Conservation (phyloP, 2,113 vertebrate genomes). For the Thunnus thynnus region DNA sequence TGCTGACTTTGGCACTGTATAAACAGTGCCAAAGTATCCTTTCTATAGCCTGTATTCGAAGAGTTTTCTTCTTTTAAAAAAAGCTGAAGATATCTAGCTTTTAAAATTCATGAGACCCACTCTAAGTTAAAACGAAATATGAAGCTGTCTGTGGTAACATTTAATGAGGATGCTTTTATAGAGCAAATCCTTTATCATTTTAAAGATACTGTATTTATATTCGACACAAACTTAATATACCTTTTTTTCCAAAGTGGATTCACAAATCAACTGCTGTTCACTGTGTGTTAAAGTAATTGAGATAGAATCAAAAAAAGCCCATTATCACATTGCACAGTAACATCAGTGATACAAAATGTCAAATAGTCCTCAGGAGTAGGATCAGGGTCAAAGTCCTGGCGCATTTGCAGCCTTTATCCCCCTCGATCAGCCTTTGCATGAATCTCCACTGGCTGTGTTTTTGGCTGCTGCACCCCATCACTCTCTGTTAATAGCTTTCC, state of each 20-base stretch:
- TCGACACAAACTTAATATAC: neutral
- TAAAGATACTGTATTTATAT: neutral
- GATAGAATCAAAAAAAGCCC: neutral
- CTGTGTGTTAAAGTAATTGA: neutral
- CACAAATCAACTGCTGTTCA: neutral
- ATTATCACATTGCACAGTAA: neutral
- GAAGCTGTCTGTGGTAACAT: neutral
- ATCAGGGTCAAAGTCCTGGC: slow-evolving; percentile 69
- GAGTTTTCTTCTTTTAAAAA: slow-evolving; percentile 6
- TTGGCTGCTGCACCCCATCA: slow-evolving; percentile 68
- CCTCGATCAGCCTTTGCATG: slow-evolving; percentile 46
- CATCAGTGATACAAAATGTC: slow-evolving; percentile 36
- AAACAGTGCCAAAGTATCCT: slow-evolving; percentile 10
- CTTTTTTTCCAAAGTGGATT: slow-evolving; percentile 1
- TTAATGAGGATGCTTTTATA: neutral
- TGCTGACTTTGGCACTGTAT: slow-evolving; percentile 16
- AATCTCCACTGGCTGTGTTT: slow-evolving; percentile 62
- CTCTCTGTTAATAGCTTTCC: slow-evolving; percentile 78
- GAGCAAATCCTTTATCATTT: neutral
- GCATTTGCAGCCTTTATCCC: slow-evolving; percentile 51
- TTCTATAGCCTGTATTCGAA: slow-evolving; percentile 8
- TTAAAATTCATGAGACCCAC: slow-evolving; percentile 1
- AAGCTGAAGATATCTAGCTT: neutral
- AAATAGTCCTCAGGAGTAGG: slow-evolving; percentile 42
- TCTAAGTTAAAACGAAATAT: slow-evolving; percentile 14